A percentile compares a stretch with the other conserved stretches of the same genome.
phyloP scores from a whole-genome alignment of 2,797 vertebrate genomes.

The Smutsia gigantea region DNA sequence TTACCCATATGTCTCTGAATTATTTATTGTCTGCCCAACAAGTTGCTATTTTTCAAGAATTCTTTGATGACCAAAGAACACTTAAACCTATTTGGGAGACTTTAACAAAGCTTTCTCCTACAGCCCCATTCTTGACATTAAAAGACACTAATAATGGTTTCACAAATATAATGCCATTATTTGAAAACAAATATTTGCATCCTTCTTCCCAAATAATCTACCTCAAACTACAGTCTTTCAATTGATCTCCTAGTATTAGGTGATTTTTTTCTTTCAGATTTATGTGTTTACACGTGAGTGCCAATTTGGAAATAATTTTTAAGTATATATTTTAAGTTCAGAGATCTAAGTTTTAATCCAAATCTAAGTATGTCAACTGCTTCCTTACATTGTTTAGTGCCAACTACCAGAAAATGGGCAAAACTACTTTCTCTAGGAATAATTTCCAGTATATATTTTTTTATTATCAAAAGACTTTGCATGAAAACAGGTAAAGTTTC shows the following conservation, averaged over 20 bases:
- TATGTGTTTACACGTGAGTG: neutral
- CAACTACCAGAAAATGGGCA: conserved; percentile 31
- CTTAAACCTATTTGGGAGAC: conserved; percentile 29
- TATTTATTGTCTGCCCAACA: conserved; percentile 6
- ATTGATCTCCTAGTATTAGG: neutral
- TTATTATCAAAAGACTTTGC: conserved; percentile 39
- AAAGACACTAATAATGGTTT: conserved; percentile 14
- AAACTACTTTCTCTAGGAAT: conserved; percentile 37
- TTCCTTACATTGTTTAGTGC: neutral
- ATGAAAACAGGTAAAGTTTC: conserved; percentile 48
- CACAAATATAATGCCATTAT: conserved; percentile 35
- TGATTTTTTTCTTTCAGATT: neutral
- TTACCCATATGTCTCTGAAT: conserved; percentile 39
- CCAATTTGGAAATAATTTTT: conserved; percentile 58
- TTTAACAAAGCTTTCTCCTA: conserved; percentile 51
- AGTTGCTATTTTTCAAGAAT: conserved; percentile 40
- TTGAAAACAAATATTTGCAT: conserved; percentile 51
- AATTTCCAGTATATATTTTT: conserved; percentile 8
- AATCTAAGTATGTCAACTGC: conserved; percentile 27
- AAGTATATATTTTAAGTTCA: conserved; percentile 42
- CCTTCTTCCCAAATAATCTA: conserved; percentile 31
- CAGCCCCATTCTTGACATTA: neutral
- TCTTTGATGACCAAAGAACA: conserved; percentile 43
- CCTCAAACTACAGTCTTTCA: neutral
- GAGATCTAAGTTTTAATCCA: conserved; percentile 19